These are phyloP conservation scores for Sphaerodactylus townsendi DNA, from an alignment of 2,113 vertebrate species.

Conservation along the genomic window DNA sequence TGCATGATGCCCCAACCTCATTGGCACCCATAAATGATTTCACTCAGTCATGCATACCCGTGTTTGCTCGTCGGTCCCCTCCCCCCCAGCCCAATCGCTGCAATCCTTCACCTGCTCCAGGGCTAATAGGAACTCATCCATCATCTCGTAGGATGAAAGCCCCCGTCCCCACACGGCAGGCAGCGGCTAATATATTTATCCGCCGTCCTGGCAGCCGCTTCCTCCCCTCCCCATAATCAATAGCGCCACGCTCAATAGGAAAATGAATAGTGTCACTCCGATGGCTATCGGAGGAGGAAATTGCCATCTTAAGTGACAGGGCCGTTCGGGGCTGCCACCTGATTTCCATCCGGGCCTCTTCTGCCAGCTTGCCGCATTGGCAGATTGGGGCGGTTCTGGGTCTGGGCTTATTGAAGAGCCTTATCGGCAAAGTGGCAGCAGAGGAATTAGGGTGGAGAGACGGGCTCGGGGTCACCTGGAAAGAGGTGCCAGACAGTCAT, in stretches of 20 bases:
- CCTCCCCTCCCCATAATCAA: slow-evolving; percentile 55
- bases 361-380: neutral
- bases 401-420: neutral
- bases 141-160: slow-evolving; percentile 41
- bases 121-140: slow-evolving; percentile 67
- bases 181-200: slow-evolving; percentile 56
- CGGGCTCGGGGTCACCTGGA: neutral
- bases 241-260: slow-evolving; percentile 33
- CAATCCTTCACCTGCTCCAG: neutral
- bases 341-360: neutral
- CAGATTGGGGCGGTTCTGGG: no score
- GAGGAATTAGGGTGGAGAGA: neutral
- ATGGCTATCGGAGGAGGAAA: no score
- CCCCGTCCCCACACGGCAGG: slow-evolving; percentile 28
- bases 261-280: slow-evolving; percentile 48
- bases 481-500: neutral
- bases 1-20: neutral
- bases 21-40: no score
- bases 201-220: slow-evolving; percentile 45
- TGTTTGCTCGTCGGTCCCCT: neutral
- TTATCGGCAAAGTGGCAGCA: neutral
- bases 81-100: neutral
- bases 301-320: no score
- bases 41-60: no score
- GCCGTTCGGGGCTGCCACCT: neutral